A percentile compares a stretch with the other conserved stretches of the same genome.
These are phyloP conservation scores for Leptopilina myrica DNA, from an alignment of 2,888 invertebrate species.

Conservation along the genomic window DNA sequence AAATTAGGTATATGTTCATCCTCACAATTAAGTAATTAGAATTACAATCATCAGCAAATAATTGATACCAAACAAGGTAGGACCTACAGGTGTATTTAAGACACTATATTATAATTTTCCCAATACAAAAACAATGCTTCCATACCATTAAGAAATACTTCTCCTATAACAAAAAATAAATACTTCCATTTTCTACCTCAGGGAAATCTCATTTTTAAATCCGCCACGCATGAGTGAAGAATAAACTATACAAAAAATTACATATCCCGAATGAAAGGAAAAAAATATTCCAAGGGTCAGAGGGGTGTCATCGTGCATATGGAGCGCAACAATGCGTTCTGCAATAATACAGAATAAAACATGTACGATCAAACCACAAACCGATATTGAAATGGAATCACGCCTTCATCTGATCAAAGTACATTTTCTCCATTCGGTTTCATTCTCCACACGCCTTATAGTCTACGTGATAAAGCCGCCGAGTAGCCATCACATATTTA, in stretches of 20 bases:
- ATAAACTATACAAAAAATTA: not conserved
- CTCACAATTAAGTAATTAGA: too few species aligned
- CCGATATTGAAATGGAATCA: slow-evolving; percentile 75
- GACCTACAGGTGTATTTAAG: too few species aligned
- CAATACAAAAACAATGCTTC: too few species aligned
- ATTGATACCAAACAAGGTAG: too few species aligned
- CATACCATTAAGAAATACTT: too few species aligned
- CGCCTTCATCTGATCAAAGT: slow-evolving; percentile 62
- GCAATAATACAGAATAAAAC: slow-evolving; percentile 46
- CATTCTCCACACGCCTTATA: slow-evolving; percentile 31
- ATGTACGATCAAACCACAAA: slow-evolving; percentile 60
- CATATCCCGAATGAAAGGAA: not conserved
- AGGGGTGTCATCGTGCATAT: slow-evolving; percentile 13
- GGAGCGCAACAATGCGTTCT: slow-evolving; percentile 14
- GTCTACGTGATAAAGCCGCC: slow-evolving; percentile 51
- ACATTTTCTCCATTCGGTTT: slow-evolving; percentile 43
- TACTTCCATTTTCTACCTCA: too few species aligned
- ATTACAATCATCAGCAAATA: too few species aligned
- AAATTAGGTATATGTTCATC: too few species aligned
- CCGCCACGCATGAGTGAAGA: not conserved
- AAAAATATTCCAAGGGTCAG: not conserved
- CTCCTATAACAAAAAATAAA: too few species aligned
- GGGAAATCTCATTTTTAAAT: too few species aligned
- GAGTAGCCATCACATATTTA: slow-evolving; percentile 47
- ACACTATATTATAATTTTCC: too few species aligned